phyloP scores from a whole-genome alignment of 2,888 invertebrate species.

The Macrophya alboannulata region DNA sequence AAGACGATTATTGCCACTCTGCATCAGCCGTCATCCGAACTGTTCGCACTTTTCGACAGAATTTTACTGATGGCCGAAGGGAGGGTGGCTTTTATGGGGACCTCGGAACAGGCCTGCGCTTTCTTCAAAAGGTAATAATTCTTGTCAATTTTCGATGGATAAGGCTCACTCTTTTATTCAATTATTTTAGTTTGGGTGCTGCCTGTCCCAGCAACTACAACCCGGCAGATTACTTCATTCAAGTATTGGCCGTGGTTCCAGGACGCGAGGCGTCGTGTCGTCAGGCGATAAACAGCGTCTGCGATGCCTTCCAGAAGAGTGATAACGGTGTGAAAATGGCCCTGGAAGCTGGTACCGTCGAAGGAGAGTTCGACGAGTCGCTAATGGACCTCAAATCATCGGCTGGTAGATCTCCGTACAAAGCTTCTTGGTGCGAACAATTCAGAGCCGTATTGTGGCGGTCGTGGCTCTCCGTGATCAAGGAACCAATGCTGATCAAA shows the following conservation, averaged over 20 bases:
- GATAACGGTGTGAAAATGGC: slow-evolving; percentile 84
- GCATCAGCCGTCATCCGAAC: slow-evolving; percentile 97
- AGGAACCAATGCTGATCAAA: slow-evolving; percentile 95
- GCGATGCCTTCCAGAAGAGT: slow-evolving; percentile 88
- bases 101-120: slow-evolving; percentile 88
- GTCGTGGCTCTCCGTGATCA: slow-evolving; percentile 93
- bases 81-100: slow-evolving; percentile 93
- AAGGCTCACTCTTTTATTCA: too few species aligned
- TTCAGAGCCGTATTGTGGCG: slow-evolving; percentile 95
- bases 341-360: slow-evolving; percentile 81
- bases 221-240: slow-evolving; percentile 96
- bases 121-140: slow-evolving; percentile 84
- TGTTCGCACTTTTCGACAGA: slow-evolving; percentile 95
- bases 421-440: slow-evolving; percentile 94
- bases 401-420: slow-evolving; percentile 84
- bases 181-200: slow-evolving; percentile 85
- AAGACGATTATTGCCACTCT: slow-evolving; percentile 96
- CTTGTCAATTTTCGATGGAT: not conserved
- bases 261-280: slow-evolving; percentile 91
- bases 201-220: slow-evolving; percentile 95
- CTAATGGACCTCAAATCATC: slow-evolving; percentile 61
- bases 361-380: slow-evolving; percentile 69
- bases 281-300: slow-evolving; percentile 89
- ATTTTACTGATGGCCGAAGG: slow-evolving; percentile 96
- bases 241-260: slow-evolving; percentile 93